Base-by-base conservation (phyloP, 2,797 vertebrate genomes). In the Emydoidea blandingii region DNA sequence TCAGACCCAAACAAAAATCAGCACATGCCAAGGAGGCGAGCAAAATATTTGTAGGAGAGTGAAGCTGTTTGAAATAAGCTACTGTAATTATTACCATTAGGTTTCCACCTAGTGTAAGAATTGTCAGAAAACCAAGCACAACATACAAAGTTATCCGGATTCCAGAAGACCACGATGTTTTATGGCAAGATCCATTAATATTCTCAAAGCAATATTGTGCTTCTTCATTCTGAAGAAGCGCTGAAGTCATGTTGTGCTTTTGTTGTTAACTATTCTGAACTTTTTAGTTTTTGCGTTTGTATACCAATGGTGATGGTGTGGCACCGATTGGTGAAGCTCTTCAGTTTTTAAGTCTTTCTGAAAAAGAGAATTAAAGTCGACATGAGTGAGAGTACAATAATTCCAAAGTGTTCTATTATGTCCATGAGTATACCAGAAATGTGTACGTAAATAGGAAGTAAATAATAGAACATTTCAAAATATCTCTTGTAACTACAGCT, bases 21-120 rank as follows among this genome's bases (percentile, higher is more conserved):
- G 98, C 98, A 65, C 99, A 98, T 8, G 98, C 98, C 87, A 99
- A 96, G 5, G 98, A 99, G 81, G 98, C 96, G 18, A 99, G 98
- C 4, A 99, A 99, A 10, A 94, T 98, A 96, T 99, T 99, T 1
- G 98, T 99, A 50, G 98, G 98, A 0, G 98, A 99, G 92, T 98
- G 98, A 52, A 99, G 96, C 89, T 98, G 98, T 89, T 98, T 99
- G 96, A 99, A 99, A 95, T 98, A 99, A 47, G 98, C 98, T 4
- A 99, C 98, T 19, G 98, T 97, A 18, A 98, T 93, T 7, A 99
- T 98, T 62, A 99, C 98, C 78, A 99, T 96, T 44, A 98, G 93
- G 97, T 99, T 99, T 34, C 99, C 99, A 83, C 98, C 95, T 87
- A 99, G 97, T 0, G 98, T 99, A 97, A 98, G 98, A 86, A 98